Evolutionary conservation across 2,797 vertebrate genomes (phyloP).

Genomic region (Liasis olivaceus): DNA sequence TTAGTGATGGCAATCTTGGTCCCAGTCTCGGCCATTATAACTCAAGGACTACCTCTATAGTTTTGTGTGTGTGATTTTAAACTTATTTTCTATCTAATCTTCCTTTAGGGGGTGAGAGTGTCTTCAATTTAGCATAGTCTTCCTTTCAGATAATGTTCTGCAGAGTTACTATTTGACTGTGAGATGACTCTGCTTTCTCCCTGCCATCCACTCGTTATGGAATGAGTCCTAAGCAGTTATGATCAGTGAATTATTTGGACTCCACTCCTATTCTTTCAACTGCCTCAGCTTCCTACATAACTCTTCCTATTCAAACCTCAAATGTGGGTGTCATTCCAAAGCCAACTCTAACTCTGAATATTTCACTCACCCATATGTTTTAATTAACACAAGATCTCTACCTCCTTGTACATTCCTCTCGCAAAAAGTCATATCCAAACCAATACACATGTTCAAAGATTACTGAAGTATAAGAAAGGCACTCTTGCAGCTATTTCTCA

Average conservation of each 20-base stretch:
- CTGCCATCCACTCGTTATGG: background rate
- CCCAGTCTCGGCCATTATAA: background rate
- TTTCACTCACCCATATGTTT: constrained; percentile 24
- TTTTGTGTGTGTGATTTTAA: background rate
- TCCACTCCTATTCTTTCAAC: background rate
- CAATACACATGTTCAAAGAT: constrained; percentile 15
- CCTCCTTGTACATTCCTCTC: constrained; percentile 13
- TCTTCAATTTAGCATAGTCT: background rate
- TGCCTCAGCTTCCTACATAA: background rate
- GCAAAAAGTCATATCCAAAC: constrained; percentile 29
- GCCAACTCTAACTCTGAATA: background rate
- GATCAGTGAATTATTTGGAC: background rate
- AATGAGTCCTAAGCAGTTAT: background rate
- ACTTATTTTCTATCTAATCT: background rate
- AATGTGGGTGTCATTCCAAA: background rate
- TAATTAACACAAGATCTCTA: background rate
- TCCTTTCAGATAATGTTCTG: background rate
- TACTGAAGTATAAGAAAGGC: constrained; percentile 23
- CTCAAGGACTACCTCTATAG: background rate
- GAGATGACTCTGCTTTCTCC: background rate
- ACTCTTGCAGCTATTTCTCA: constrained; percentile 22
- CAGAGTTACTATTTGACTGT: background rate
- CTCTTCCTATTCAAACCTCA: background rate
- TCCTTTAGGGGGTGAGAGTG: background rate
- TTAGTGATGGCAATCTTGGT: background rate